Conservation (phyloP, 1,140 invertebrate genomes). For the Polyergus mexicanus region DNA sequence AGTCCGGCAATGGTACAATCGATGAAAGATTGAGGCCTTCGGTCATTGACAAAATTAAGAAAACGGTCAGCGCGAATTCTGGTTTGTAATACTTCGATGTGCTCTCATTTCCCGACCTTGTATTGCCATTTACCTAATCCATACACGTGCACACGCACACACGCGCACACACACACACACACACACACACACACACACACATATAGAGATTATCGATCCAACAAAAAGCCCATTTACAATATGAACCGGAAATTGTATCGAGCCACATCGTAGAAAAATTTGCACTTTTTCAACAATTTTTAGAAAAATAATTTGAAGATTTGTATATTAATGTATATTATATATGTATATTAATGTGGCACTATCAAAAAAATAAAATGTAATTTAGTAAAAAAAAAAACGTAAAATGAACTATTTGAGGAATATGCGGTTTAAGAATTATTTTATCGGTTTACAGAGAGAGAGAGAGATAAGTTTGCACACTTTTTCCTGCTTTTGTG, state of each 20-base stretch:
- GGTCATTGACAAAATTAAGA: not conserved
- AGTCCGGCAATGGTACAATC: not conserved
- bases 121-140: slow-evolving; percentile 25
- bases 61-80: slow-evolving; percentile 1
- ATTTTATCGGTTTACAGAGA: not conserved
- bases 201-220: slow-evolving; percentile 34
- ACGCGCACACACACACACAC: no score
- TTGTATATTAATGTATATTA: no score
- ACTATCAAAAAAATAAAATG: not conserved
- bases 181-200: no score
- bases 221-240: not conserved
- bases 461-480: not conserved
- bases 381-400: not conserved
- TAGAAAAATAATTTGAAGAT: not conserved
- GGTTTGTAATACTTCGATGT: slow-evolving; percentile 7
- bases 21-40: slow-evolving; percentile 20
- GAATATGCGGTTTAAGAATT: not conserved
- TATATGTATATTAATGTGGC: no score
- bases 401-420: not conserved
- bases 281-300: not conserved
- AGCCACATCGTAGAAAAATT: not conserved
- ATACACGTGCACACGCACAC: not conserved
- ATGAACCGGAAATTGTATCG: not conserved
- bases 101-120: slow-evolving; percentile 1
- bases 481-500: not conserved